These are phyloP conservation scores for Sapayoa aenigma DNA, from an alignment of 2,113 vertebrate genomes.

Conservation along the genomic window DNA sequence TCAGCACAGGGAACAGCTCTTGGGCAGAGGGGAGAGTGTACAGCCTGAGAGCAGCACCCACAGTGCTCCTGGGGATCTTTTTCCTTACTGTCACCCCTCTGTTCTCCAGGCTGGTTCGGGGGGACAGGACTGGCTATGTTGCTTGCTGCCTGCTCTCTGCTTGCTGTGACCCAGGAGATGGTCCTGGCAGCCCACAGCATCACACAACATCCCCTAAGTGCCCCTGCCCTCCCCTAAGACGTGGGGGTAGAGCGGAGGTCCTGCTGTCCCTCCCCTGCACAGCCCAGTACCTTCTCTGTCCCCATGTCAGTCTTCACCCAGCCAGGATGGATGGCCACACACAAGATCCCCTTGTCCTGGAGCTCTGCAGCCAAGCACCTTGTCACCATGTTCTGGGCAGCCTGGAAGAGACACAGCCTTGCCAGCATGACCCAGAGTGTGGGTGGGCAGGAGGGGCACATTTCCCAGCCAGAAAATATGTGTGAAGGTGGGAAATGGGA, in stretches of 20 bases:
- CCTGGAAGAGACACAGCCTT: background rate
- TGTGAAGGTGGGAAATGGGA: background rate
- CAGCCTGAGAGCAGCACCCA: background rate
- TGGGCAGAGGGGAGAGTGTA: background rate
- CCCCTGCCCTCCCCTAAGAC: background rate
- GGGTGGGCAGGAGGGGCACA: background rate
- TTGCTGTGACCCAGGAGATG: background rate
- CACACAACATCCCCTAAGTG: background rate
- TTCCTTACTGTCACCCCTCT: background rate
- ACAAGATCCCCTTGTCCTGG: conserved; percentile 50
- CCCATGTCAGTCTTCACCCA: conserved; percentile 73
- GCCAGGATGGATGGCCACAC: conserved; percentile 59
- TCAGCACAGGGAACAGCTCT: background rate
- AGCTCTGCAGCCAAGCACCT: conserved; percentile 45
- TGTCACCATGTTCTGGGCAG: conserved; percentile 66
- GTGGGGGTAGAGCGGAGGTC: background rate
- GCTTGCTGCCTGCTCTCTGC: background rate
- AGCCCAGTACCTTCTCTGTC: conserved; percentile 2
- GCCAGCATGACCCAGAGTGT: fast-evolving
- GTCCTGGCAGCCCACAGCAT: background rate
- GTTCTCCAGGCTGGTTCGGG: background rate
- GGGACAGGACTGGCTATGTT: background rate
- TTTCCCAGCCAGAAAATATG: background rate
- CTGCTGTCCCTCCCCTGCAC: background rate
- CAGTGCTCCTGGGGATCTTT: background rate